Base-by-base conservation (phyloP, 23 tunicate genomes). In the Clavelina lepadiformis region DNA sequence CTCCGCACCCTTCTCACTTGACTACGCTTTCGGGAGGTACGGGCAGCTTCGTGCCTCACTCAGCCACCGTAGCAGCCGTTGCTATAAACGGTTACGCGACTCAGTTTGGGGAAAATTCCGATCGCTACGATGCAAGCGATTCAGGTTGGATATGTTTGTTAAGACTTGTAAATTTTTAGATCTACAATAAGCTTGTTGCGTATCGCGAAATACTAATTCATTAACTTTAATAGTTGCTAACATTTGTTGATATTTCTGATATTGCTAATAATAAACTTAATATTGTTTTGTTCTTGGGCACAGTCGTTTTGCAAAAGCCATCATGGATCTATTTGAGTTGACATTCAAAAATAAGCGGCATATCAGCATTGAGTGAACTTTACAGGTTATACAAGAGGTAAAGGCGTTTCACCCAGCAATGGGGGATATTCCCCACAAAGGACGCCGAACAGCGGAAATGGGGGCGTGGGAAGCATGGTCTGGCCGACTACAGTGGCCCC, bases 341-440 rank as follows among this genome's bases (percentile, higher is more conserved):
- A n/a, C n/a, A n/a, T n/a, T n/a, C n/a, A n/a, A n/a, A n/a, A n/a
- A n/a, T n/a, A n/a, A n/a, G n/a, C n/a, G n/a, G n/a, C n/a, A n/a
- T n/a, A n/a, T n/a, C 11, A 52, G 31, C 28, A 33, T 46, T 51
- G 27, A 32, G 23, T 11, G 20, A 37, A 28, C 0, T 15, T 58
- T 28, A 27, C 68, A 86, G 94, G 94, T 35, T 86, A 77, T 61
- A 77, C 94, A 27, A 55, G 94, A 36, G 94, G 80, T 8, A 63
- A 86, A 71, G 72, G 85, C 58, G 80, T 72, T 22, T 78, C 94
- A 3, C 84, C 84, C 33, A 31, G 77, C 27, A 78, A 74, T 47
- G 86, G n/a, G n/a, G n/a, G 96, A 19, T 87, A 72, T 68, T 87
- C 96, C 38, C 96, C 96, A 3, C 96, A 87, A 31, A 56, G 64